Evolutionary conservation across 2,888 invertebrate species (phyloP).

Genomic region (Micropterix aruncella): DNA sequence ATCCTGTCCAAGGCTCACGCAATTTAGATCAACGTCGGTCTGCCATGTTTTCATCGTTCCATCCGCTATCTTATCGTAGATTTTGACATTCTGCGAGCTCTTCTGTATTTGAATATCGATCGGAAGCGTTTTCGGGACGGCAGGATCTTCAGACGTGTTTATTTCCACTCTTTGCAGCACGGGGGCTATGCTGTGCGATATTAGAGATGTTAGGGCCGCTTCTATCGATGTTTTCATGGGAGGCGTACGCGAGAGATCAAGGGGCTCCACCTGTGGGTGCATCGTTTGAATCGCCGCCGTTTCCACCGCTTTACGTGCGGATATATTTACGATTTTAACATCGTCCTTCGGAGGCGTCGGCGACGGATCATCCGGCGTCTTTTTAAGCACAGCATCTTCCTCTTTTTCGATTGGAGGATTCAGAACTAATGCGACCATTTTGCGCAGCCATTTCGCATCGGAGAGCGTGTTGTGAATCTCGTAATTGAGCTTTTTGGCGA

Average conservation of each 20-base stretch:
- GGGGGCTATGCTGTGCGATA: conserved; percentile 16
- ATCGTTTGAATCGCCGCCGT: conserved; percentile 3
- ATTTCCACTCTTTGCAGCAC: conserved; percentile 17
- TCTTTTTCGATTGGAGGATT: conserved; percentile 12
- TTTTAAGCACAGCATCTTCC: conserved; percentile 5
- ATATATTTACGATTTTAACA: conserved; percentile 6
- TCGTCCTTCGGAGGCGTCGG: conserved; percentile 1
- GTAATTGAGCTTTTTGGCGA: conserved; percentile 41
- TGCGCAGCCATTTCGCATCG: conserved; percentile 35
- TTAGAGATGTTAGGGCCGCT: conserved; percentile 16
- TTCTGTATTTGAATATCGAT: conserved; percentile 13
- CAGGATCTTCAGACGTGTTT: conserved; percentile 13
- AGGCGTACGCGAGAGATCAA: conserved; percentile 5
- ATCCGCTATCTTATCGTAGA: conserved; percentile 36
- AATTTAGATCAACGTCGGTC: conserved; percentile 42
- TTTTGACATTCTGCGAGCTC: conserved; percentile 22
- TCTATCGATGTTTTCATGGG: conserved; percentile 14
- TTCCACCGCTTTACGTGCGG: conserved; percentile 3
- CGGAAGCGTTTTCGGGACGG: not conserved
- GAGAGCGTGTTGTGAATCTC: conserved; percentile 33
- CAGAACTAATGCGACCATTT: conserved; percentile 15
- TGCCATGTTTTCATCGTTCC: conserved; percentile 44
- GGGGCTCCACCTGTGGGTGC: conserved; percentile 6
- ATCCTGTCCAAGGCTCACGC: conserved; percentile 46
- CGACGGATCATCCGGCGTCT: conserved; percentile 2